phyloP scores from a whole-genome alignment of 2,113 vertebrate species.

The Heloderma charlesbogerti region DNA sequence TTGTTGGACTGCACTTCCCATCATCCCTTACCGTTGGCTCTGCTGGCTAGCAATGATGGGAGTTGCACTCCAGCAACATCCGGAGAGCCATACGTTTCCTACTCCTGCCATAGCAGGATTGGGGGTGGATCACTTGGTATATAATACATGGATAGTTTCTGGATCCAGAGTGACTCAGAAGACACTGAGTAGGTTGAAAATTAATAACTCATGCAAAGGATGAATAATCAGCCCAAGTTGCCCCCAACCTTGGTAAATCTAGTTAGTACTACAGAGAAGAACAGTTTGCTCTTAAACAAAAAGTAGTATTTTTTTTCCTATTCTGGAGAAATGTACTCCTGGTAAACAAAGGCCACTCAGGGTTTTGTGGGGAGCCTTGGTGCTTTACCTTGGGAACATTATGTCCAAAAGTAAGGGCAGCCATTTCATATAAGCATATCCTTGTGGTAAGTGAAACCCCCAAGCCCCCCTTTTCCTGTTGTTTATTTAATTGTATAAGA shows the following conservation, averaged over 20 bases:
- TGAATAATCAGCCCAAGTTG: neutral
- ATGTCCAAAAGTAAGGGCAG: neutral
- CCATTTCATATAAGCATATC: neutral
- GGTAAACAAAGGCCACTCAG: neutral
- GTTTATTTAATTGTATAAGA: conserved; percentile 9
- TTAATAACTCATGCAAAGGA: neutral
- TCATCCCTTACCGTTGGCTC: no score
- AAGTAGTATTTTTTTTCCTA: neutral
- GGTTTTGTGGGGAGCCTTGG: neutral
- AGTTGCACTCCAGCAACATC: no score
- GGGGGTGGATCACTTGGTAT: neutral
- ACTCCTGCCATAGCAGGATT: neutral
- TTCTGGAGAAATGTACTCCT: neutral
- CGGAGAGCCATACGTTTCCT: no score
- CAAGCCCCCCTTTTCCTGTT: neutral
- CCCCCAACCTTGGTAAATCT: neutral
- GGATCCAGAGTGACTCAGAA: neutral
- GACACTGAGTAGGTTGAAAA: neutral
- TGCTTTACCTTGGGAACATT: neutral
- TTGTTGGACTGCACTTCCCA: no score
- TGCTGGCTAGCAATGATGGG: no score
- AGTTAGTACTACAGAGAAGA: neutral
- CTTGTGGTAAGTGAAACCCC: neutral
- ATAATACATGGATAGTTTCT: neutral
- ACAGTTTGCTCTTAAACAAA: neutral